Conservation (phyloP, 2,797 vertebrate species). For the Oceanodroma leucorhoa region DNA sequence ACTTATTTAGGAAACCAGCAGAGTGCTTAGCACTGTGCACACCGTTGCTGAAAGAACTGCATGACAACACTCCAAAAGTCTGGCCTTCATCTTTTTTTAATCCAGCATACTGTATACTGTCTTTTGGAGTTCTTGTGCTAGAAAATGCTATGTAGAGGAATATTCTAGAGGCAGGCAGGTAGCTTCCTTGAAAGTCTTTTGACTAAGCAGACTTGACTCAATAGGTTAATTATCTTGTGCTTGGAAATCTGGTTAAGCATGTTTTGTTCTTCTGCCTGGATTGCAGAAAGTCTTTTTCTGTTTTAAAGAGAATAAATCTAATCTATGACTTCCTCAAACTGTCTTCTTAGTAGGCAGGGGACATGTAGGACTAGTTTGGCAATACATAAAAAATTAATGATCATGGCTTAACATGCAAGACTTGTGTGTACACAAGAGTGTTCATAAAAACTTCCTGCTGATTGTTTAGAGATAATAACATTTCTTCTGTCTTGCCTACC, state of each 20-base stretch:
- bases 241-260: slow-evolving; percentile 4
- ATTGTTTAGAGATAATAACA: not conserved
- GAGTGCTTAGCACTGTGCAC: not conserved
- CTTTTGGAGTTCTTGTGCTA: not conserved
- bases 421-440: not conserved
- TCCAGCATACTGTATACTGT: not conserved
- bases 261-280: not conserved
- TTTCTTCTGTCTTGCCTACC: not conserved
- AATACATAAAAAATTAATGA: not conserved
- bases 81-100: not conserved
- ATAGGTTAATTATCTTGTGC: not conserved
- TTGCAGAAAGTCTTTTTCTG: not conserved
- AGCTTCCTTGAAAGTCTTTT: not conserved
- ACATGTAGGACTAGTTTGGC: not conserved
- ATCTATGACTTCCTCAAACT: not conserved
- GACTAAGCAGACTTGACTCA: not conserved
- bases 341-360: not conserved
- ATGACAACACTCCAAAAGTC: not conserved
- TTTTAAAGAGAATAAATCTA: not conserved
- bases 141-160: not conserved
- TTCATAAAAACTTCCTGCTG: not conserved
- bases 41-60: not conserved
- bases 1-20: not conserved
- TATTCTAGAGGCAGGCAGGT: not conserved
- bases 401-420: not conserved